Conservation (phyloP, 2,888 invertebrate species). For the Tanypteryx hageni region DNA sequence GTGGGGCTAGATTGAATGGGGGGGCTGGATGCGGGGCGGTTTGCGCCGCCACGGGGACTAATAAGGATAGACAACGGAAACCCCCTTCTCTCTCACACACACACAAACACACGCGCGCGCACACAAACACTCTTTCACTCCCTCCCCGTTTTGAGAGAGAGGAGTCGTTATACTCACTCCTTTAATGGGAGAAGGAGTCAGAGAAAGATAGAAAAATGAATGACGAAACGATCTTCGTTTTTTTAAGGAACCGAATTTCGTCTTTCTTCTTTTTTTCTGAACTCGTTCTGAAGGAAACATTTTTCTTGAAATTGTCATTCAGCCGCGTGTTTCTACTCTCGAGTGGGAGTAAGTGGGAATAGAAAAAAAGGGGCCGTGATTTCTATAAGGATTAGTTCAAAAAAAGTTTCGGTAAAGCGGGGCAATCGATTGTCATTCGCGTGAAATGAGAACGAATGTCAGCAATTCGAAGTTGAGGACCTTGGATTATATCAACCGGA, state of each 20-base stretch:
- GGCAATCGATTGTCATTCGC: no score
- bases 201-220: not conserved
- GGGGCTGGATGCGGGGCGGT: not conserved
- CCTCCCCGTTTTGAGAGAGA: not conserved
- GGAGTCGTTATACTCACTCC: not conserved
- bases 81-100: not conserved
- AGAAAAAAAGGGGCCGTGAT: no score
- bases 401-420: no score
- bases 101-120: no score
- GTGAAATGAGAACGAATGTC: no score
- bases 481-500: no score
- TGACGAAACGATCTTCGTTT: not conserved
- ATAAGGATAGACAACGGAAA: conserved; percentile 28
- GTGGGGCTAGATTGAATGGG: not conserved
- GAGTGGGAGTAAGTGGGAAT: not conserved
- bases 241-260: conserved; percentile 7
- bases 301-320: not conserved
- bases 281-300: not conserved
- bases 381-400: no score
- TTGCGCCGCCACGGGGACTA: not conserved
- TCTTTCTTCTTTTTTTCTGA: not conserved
- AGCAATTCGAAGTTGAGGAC: no score
- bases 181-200: not conserved
- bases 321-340: not conserved
- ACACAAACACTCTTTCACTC: no score